Evolutionary conservation across 2,113 vertebrate genomes (phyloP).

Genomic region (Bombycilla garrulus): DNA sequence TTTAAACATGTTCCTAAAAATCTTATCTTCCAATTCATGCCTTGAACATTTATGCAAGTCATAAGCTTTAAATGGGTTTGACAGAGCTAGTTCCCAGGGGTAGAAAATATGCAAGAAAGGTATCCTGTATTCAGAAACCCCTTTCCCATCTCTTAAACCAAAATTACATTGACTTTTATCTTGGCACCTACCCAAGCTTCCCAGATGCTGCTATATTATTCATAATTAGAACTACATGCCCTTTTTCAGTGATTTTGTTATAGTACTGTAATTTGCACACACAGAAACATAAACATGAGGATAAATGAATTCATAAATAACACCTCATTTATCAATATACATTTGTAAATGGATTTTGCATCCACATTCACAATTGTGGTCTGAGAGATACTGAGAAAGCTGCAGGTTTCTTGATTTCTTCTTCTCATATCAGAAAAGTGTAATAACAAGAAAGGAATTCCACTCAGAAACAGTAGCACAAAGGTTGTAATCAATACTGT

Average conservation of each 20-base stretch:
- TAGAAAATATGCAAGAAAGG: not conserved
- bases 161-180: not conserved
- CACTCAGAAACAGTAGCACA: not conserved
- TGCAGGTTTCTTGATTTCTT: not conserved
- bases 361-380: not conserved
- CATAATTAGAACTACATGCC: not conserved
- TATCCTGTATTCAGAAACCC: slow-evolving; percentile 1
- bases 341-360: not conserved
- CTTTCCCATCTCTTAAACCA: not conserved
- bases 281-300: not conserved
- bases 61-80: not conserved
- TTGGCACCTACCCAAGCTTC: not conserved
- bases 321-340: not conserved
- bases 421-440: not conserved
- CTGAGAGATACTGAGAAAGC: not conserved
- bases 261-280: not conserved
- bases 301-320: not conserved
- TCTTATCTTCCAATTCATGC: not conserved
- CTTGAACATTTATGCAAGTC: not conserved
- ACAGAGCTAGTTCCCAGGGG: not conserved
- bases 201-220: slow-evolving; percentile 35
- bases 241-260: not conserved
- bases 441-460: not conserved
- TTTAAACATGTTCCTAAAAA: not conserved
- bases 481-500: not conserved